phyloP scores from a whole-genome alignment of 1,140 invertebrate genomes.

The Heliconius congener region DNA sequence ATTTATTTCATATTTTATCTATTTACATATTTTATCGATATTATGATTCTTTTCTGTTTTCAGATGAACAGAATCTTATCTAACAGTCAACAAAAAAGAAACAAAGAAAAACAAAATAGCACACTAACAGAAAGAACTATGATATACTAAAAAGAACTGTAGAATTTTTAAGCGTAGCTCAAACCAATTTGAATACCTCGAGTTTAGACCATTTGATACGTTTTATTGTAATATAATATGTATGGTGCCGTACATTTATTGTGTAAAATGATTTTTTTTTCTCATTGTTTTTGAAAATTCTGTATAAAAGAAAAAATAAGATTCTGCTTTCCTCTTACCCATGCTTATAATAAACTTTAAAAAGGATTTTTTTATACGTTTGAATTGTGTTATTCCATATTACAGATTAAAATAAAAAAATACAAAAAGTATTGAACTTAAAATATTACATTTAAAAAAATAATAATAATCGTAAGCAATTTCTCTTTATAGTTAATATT shows the following conservation, averaged over 20 bases:
- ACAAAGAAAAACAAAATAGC: slow-evolving; percentile 17
- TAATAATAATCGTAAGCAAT: too few relatives aligned
- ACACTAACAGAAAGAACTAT: slow-evolving; percentile 27
- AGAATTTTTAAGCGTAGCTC: slow-evolving; percentile 45
- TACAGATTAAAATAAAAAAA: too few relatives aligned
- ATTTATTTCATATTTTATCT: background rate
- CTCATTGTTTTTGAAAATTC: background rate
- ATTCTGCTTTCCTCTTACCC: background rate
- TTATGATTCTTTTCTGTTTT: background rate
- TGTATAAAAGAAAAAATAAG: background rate
- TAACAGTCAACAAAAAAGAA: slow-evolving; percentile 21
- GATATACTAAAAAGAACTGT: slow-evolving; percentile 28
- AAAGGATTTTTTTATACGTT: too few relatives aligned
- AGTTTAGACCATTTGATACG: slow-evolving; percentile 33
- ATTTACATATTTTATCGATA: background rate
- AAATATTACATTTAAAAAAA: too few relatives aligned
- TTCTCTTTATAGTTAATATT: too few relatives aligned
- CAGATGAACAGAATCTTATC: slow-evolving; percentile 13
- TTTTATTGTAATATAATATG: slow-evolving; percentile 15
- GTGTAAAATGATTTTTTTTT: background rate
- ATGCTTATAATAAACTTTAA: too few relatives aligned
- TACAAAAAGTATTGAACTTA: too few relatives aligned
- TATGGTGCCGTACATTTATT: slow-evolving; percentile 7
- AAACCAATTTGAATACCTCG: slow-evolving; percentile 43
- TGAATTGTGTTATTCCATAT: too few relatives aligned